phyloP scores from a whole-genome alignment of 2,888 invertebrate species.

The Chalcosyrphus nemorum region DNA sequence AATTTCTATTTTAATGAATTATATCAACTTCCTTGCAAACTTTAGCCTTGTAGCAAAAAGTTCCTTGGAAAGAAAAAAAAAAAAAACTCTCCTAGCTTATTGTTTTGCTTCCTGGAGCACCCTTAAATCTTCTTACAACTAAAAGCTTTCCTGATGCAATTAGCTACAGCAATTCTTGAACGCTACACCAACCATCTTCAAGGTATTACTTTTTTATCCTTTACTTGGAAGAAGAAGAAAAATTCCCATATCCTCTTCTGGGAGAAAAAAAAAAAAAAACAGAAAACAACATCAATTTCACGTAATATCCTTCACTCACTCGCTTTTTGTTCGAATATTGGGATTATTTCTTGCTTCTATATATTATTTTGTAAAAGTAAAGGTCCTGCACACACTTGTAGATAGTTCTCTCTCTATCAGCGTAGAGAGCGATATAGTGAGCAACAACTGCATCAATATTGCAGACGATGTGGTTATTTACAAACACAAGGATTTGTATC shows the following conservation, averaged over 20 bases:
- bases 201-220: background rate
- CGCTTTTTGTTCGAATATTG: background rate
- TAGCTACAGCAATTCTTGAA: background rate
- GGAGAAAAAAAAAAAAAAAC: no score
- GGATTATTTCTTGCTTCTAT: constrained; percentile 5
- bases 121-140: background rate
- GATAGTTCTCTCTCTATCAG: no score
- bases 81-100: background rate
- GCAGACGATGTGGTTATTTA: background rate
- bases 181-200: background rate
- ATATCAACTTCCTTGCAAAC: no score
- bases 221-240: no score
- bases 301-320: background rate
- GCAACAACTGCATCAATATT: constrained; percentile 9
- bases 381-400: no score
- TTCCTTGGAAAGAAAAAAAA: background rate
- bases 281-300: background rate
- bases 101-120: background rate
- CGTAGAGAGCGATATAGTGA: no score
- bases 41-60: no score
- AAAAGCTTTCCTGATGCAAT: background rate
- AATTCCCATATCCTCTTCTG: background rate
- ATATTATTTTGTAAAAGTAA: background rate
- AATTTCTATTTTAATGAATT: no score
- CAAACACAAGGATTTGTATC: constrained; percentile 32